Base-by-base conservation (phyloP, 2,888 invertebrate genomes). In the Drosophila meridiana region DNA sequence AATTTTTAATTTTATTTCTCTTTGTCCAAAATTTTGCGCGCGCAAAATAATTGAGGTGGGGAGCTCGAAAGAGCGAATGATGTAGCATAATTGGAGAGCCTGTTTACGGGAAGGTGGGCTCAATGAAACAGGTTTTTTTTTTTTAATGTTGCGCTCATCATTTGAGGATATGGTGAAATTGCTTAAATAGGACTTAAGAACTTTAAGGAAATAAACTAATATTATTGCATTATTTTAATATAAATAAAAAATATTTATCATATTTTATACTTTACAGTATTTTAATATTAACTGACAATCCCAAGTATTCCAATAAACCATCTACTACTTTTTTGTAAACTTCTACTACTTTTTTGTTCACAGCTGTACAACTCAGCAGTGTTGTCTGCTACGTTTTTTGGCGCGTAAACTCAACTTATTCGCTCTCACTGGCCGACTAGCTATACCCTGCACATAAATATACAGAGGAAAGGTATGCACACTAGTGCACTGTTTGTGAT, bases 91-190 rank as follows among this genome's bases (percentile, higher is more conserved):
- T 70, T 64, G 55, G 58, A 76, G 77, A 79, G 82, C 87, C 85
- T 73, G 83, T 78, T 76, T 76, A 32, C 56, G 47, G 20, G 8
- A 43, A n/a, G 56, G 68, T 13, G 50, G 50, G 14, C 42, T 38
- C 42, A 53, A 60, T 30, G 47, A 61, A 83, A 85, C 83, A 53
- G 71, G 88, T 85, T 83, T 84, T 20, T 20, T 84, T 20, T 20
- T 20, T 20, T 42, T n/a, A 38, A n/a, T 56, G 38, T 14, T 26
- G 14, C 30, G 56, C 52, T 48, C 59, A 66, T 58, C 4, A 8
- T 72, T 76, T 57, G 59, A 40, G 66, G 63, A 79, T 74, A 67
- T 89, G 81, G 72, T 84, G 89, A 85, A 84, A 83, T 83, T 82
- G 52, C 13, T 47, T 34, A 26, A 47, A 52, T 47, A 8, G 6